Percentiles rank a stretch among this genome's conserved stretches.
Evolutionary conservation across 2,113 vertebrate species (phyloP).

Genomic region (Genyomyrus donnyi): DNA sequence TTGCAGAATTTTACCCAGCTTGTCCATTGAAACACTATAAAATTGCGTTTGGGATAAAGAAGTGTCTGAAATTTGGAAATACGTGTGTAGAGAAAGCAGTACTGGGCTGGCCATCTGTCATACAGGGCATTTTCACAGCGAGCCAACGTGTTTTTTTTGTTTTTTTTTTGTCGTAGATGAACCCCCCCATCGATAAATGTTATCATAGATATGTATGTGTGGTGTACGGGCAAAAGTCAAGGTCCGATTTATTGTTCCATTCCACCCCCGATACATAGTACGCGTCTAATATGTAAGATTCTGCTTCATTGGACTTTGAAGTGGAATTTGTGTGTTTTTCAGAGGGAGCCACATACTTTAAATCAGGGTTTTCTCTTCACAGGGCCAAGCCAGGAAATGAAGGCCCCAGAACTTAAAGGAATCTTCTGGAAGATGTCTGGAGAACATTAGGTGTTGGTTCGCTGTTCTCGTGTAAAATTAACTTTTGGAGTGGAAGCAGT

Average conservation of each 20-base stretch:
- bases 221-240: neutral
- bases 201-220: neutral
- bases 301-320: neutral
- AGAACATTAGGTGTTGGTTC: neutral
- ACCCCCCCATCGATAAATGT: neutral
- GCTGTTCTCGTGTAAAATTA: neutral
- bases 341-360: neutral
- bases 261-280: neutral
- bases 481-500: neutral
- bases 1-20: neutral
- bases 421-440: neutral
- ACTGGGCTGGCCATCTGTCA: neutral
- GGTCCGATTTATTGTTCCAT: neutral
- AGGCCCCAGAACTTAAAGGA: neutral
- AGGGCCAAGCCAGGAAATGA: neutral
- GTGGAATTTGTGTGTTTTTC: neutral
- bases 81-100: neutral
- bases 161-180: too few species aligned
- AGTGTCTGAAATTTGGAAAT: neutral
- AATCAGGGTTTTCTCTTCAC: neutral
- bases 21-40: neutral
- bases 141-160: neutral
- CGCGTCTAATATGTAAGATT: neutral
- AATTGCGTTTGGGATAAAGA: neutral
- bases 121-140: neutral